phyloP scores from a whole-genome alignment of 2,113 vertebrate genomes.

The Pteruthius melanotis region DNA sequence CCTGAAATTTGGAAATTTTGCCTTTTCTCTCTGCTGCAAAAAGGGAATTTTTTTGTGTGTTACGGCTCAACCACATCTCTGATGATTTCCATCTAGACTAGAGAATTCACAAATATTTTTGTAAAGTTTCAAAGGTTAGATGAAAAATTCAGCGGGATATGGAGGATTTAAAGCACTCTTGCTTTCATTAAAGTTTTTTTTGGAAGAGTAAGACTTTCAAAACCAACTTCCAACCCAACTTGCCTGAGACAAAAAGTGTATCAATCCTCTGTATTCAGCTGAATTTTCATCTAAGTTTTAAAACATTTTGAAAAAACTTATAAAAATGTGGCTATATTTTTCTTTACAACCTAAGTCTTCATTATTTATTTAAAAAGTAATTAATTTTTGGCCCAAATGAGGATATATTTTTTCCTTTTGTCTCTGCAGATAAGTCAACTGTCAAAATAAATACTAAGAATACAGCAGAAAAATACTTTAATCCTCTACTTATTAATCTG shows the following conservation, averaged over 20 bases:
- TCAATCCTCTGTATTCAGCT: not conserved
- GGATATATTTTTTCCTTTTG: not conserved
- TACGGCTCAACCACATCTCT: not conserved
- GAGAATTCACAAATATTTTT: not conserved
- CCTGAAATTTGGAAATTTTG: not conserved
- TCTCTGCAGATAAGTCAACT: slow-evolving; percentile 24
- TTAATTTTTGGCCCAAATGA: not conserved
- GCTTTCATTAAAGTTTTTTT: not conserved
- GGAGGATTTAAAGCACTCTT: not conserved
- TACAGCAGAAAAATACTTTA: slow-evolving; percentile 65
- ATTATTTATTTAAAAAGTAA: not conserved
- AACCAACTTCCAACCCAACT: not conserved
- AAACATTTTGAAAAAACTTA: not conserved
- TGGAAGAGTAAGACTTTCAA: not conserved
- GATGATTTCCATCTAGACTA: not conserved
- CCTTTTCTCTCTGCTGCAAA: not conserved
- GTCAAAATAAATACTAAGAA: slow-evolving; percentile 61
- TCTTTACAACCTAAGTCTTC: not conserved
- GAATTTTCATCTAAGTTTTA: not conserved
- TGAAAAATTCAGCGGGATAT: not conserved
- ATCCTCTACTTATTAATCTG: slow-evolving; percentile 69
- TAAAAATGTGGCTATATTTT: not conserved
- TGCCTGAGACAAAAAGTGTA: not conserved
- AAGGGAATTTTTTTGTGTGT: fast-evolving
- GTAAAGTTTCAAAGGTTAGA: not conserved